phyloP scores from a whole-genome alignment of 2,113 vertebrate species.

The Alligator sinensis region DNA sequence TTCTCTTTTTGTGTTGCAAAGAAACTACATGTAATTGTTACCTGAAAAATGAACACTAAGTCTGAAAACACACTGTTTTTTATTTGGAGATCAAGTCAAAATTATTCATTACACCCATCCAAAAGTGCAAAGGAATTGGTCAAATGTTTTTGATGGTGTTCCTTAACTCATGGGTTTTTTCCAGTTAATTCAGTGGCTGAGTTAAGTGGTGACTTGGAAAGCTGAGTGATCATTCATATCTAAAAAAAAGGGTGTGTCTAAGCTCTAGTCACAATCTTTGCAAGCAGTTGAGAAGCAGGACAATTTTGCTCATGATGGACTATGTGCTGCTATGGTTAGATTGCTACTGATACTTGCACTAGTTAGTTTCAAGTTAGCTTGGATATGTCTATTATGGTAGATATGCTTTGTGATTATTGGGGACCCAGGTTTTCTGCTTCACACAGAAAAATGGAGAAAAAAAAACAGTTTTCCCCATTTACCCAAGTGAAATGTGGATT shows the following conservation, averaged over 20 bases:
- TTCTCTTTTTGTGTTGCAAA: neutral
- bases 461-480: no score
- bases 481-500: no score
- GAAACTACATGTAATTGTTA: neutral
- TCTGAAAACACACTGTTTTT: neutral
- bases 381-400: neutral
- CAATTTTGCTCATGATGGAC: neutral
- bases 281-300: neutral
- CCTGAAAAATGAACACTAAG: neutral
- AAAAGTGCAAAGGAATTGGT: neutral
- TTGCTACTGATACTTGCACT: neutral
- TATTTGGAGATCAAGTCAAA: neutral
- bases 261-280: neutral
- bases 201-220: neutral
- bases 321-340: neutral
- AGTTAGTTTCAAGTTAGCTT: neutral
- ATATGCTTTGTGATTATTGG: neutral
- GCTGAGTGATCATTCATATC: neutral
- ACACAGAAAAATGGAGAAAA: no score
- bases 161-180: neutral
- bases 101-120: neutral
- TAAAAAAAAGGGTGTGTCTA: neutral
- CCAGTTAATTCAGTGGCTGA: neutral
- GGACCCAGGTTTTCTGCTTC: no score
- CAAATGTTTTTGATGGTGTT: neutral